phyloP scores from a whole-genome alignment of 2,797 vertebrate genomes.

The Alfaro cultratus region DNA sequence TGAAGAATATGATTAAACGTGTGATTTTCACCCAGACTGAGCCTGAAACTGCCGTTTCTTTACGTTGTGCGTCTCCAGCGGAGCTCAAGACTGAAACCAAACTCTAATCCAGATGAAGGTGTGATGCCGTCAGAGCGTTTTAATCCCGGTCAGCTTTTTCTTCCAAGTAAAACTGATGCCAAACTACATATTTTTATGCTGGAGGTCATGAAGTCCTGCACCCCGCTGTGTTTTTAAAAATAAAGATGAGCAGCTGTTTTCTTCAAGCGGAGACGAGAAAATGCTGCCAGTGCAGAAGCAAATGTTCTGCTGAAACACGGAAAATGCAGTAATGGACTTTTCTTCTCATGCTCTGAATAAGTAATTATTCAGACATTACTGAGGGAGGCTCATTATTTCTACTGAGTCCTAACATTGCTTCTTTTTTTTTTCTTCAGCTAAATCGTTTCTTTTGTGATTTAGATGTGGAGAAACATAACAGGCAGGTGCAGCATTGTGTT shows the following conservation, averaged over 20 bases:
- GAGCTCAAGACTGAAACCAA: constrained; percentile 41
- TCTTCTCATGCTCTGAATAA: constrained; percentile 23
- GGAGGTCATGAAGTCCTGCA: constrained; percentile 3
- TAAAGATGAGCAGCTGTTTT: constrained; percentile 14
- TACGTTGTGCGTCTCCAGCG: constrained; percentile 22
- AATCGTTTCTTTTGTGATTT: constrained; percentile 3
- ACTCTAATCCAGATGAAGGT: constrained; percentile 58
- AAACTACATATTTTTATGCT: not conserved
- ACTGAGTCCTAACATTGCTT: constrained; percentile 6
- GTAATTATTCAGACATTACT: constrained; percentile 30
- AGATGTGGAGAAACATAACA: constrained; percentile 13
- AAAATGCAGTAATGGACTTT: not conserved
- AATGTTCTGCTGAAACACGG: constrained; percentile 23
- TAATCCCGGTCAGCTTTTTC: constrained; percentile 41
- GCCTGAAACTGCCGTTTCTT: not conserved
- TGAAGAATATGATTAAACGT: too few relatives aligned
- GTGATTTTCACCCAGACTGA: not conserved
- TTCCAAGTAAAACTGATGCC: not conserved
- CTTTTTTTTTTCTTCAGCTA: constrained; percentile 6
- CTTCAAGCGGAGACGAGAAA: not conserved
- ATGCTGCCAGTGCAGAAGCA: constrained; percentile 15
- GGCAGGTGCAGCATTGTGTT: not conserved
- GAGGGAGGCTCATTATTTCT: constrained; percentile 19
- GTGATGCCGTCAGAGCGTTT: constrained; percentile 43
- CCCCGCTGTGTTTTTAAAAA: not conserved